Evolutionary conservation across 1,140 invertebrate genomes (phyloP), one percentile per base, ranked within the genome.

Genomic region (Apis florea): DNA sequence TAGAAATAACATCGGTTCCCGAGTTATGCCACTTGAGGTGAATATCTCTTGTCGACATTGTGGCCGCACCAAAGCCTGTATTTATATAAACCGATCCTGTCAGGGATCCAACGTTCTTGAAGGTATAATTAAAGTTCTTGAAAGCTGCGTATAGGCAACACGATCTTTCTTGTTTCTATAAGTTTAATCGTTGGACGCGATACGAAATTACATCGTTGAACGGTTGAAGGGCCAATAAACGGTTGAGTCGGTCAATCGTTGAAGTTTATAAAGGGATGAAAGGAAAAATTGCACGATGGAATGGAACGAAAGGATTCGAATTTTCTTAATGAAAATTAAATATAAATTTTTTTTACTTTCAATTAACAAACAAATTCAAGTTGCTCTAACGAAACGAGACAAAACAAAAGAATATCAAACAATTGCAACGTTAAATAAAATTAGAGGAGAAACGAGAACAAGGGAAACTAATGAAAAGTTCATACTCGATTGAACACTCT

Each of bases 21-120:
- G 26, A 66, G 70, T 53, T 84, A 49, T 84, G 61, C 26, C 54
- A 72, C 77, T 84, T 75, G 85, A 78, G 85, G 86, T 88, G 85
- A 88, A 88, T 88, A 88, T 84, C 86, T 88, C 74, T 69, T 56
- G 77, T 87, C 67, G 86, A 88, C 83, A 73, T 78, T 21, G 51
- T 77, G 63, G 66, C 15, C 24, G 54, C 56, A 24, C 19, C 49
- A 24, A 64, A 54, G 24, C 68, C 67, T 58, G 75, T 61, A 69
- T 84, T 84, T 84, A 74, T 84, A 84, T 68, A 79, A 83, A 83
- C 64, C 67, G n/a, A 84, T 79, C 69, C 82, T 79, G 69, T 53
- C 61, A 47, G 70, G 58, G 56, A 58, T 79, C 75, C 83, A 63
- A 56, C 21, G 61, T 19, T 83, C 79, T 83, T 51, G 56, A 69